These are phyloP conservation scores for Spheniscus humboldti DNA, from an alignment of 2,797 vertebrate genomes.

Conservation along the genomic window DNA sequence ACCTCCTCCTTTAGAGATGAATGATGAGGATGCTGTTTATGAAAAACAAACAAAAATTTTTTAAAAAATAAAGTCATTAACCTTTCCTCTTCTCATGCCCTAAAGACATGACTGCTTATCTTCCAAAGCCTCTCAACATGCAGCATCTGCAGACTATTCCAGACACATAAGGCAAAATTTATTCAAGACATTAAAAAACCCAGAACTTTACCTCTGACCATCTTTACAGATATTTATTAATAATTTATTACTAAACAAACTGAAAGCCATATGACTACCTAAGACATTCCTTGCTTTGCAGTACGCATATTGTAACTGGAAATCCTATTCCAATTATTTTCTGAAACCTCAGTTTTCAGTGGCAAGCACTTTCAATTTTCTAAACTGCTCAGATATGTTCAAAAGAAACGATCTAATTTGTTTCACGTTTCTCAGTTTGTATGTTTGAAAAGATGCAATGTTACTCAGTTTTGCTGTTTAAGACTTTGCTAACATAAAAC, in stretches of 20 bases:
- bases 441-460: neutral
- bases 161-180: neutral
- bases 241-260: neutral
- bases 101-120: neutral
- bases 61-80: neutral
- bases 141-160: neutral
- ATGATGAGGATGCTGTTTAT: constrained; percentile 78
- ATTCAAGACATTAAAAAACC: neutral
- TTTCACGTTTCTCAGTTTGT: neutral
- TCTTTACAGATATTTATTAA: neutral
- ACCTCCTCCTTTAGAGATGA: constrained; percentile 82
- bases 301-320: fast-evolving
- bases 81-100: neutral
- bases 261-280: neutral
- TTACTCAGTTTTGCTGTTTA: neutral
- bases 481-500: neutral
- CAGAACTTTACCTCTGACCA: neutral
- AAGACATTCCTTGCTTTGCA: neutral
- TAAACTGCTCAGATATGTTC: neutral
- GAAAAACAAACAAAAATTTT: neutral
- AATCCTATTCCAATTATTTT: neutral
- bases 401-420: neutral
- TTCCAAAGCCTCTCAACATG: neutral
- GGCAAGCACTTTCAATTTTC: neutral
- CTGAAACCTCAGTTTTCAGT: neutral